Conservation (phyloP, 30 jellyfish, hydroid and myxozoan species). For the Chrysaora quinquecirrha region DNA sequence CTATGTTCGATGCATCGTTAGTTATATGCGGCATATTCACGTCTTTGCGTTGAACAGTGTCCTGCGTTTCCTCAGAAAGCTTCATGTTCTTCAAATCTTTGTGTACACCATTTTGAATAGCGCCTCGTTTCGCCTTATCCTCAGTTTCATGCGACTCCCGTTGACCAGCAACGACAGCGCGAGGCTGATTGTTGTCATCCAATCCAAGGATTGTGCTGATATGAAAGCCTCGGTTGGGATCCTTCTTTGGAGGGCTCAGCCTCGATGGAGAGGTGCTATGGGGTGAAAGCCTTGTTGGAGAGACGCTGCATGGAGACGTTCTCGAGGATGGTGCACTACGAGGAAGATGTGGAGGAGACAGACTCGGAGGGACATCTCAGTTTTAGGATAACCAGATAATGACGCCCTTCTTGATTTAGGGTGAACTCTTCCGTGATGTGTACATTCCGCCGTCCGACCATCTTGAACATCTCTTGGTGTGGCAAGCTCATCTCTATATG, state of each 20-base stretch:
- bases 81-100: background rate
- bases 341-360: background rate
- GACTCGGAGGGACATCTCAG: background rate
- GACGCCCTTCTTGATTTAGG: background rate
- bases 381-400: background rate
- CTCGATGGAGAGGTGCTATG: slow-evolving; percentile 15
- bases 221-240: slow-evolving; percentile 48
- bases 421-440: background rate
- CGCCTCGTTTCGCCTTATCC: background rate
- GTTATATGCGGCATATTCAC: background rate
- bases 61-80: background rate
- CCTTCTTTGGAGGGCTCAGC: slow-evolving; percentile 47
- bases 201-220: slow-evolving; percentile 79
- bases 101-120: background rate
- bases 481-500: background rate
- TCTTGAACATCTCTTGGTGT: background rate
- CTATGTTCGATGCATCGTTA: slow-evolving; percentile 38
- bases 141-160: background rate
- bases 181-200: slow-evolving; percentile 44
- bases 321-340: background rate
- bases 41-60: background rate
- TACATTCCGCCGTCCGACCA: slow-evolving; percentile 5
- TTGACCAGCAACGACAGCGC: slow-evolving; percentile 24
- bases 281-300: background rate
- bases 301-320: background rate